These are phyloP conservation scores for Acanthosepion pharaonis DNA, from an alignment of 2,888 invertebrate species.

Conservation along the genomic window DNA sequence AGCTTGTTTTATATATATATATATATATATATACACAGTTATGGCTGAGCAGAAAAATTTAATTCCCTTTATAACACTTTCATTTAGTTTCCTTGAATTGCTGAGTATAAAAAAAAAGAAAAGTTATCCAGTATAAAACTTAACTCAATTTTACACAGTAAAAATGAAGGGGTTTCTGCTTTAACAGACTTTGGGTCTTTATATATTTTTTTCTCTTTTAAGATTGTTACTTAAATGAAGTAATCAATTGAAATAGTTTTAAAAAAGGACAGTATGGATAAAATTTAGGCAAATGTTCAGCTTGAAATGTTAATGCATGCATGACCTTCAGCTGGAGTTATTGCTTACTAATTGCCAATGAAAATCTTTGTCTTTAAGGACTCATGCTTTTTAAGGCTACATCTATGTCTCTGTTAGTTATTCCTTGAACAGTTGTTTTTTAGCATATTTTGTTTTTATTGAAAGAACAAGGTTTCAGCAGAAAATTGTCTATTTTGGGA, in stretches of 20 bases:
- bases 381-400: background rate
- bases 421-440: background rate
- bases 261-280: background rate
- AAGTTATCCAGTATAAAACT: too few relatives aligned
- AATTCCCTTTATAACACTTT: background rate
- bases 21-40: background rate
- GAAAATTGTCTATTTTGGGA: background rate
- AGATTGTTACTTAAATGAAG: background rate
- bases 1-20: too few relatives aligned
- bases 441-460: background rate
- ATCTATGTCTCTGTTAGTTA: background rate
- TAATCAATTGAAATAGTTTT: too few relatives aligned
- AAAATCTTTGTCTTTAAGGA: background rate
- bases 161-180: background rate
- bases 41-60: background rate
- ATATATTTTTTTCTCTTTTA: background rate
- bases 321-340: constrained; percentile 2
- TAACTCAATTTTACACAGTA: background rate
- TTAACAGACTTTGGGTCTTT: background rate
- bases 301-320: background rate
- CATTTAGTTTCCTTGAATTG: background rate
- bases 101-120: background rate
- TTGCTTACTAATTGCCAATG: background rate
- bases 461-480: background rate
- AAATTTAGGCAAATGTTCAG: background rate